These are phyloP conservation scores for Thyatira batis DNA, from an alignment of 2,888 invertebrate species.

Conservation along the genomic window DNA sequence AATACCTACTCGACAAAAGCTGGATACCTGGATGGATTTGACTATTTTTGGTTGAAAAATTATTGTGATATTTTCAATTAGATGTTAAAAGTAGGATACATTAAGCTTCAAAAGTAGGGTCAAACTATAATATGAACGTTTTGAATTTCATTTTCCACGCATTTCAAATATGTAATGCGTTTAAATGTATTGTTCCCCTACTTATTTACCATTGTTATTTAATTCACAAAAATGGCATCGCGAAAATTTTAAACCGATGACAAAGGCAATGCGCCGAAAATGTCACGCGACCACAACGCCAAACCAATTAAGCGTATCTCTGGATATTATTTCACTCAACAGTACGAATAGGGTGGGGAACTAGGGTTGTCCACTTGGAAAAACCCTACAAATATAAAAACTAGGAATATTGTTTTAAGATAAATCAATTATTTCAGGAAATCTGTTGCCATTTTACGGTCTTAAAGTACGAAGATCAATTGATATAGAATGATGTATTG, in stretches of 20 bases:
- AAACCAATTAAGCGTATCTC: constrained; percentile 79
- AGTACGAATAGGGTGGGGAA: constrained; percentile 12
- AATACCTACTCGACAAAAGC: too few relatives aligned
- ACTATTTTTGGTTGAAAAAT: too few relatives aligned
- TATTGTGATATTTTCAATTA: too few relatives aligned
- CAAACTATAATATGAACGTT: too few relatives aligned
- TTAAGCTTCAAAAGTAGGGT: too few relatives aligned
- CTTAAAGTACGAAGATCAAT: too few relatives aligned
- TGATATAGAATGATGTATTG: too few relatives aligned
- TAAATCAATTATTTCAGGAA: too few relatives aligned
- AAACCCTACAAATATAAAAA: constrained; percentile 6
- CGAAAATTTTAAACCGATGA: constrained; percentile 73
- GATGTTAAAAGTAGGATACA: too few relatives aligned
- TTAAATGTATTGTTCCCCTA: not conserved
- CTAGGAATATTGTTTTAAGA: constrained; percentile 5
- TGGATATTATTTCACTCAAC: constrained; percentile 65
- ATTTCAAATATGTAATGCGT: not conserved
- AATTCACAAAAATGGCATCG: constrained; percentile 60
- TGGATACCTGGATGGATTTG: too few relatives aligned
- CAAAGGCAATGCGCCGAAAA: constrained; percentile 78
- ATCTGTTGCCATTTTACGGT: too few relatives aligned
- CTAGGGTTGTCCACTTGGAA: not conserved
- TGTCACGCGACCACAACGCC: constrained; percentile 76
- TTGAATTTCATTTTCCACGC: not conserved
- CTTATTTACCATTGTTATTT: constrained; percentile 49